Evolutionary conservation across 2,113 vertebrate species (phyloP).

Genomic region (Cyphomyrus plagiostoma): DNA sequence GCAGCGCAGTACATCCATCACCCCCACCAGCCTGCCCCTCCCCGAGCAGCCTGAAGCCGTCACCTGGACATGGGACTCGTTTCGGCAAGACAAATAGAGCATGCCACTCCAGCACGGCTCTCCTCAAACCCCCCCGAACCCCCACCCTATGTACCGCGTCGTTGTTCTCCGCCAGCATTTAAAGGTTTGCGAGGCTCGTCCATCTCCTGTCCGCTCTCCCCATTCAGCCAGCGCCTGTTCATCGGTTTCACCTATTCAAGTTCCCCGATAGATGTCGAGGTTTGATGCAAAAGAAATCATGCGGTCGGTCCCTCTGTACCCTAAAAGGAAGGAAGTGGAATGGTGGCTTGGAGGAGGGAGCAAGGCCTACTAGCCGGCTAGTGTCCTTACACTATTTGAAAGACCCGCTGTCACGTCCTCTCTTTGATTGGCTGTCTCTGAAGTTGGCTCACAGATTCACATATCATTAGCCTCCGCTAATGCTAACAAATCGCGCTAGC

Average conservation of each 20-base stretch:
- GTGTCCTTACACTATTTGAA: background rate
- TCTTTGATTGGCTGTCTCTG: background rate
- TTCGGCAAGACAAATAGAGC: conserved; percentile 52
- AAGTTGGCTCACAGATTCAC: background rate
- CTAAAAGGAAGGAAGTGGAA: background rate
- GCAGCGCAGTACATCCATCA: conserved; percentile 59
- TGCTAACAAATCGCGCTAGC: background rate
- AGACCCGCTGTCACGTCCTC: background rate
- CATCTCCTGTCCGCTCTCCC: background rate
- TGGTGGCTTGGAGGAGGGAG: background rate
- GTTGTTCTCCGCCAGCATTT: background rate
- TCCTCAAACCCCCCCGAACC: background rate
- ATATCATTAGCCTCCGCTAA: background rate
- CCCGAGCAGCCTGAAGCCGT: conserved; percentile 46
- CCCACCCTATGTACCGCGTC: background rate
- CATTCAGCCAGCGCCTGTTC: background rate
- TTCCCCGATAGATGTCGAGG: background rate
- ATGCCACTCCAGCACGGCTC: background rate
- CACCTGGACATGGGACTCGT: conserved; percentile 56
- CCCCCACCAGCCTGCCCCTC: conserved; percentile 46
- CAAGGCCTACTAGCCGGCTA: background rate
- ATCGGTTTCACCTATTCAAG: background rate
- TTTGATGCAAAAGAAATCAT: background rate
- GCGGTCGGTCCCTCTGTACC: background rate
- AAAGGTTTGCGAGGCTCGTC: background rate